These are phyloP conservation scores for Tauraco erythrolophus DNA, from an alignment of 2,113 vertebrate genomes.

Conservation along the genomic window DNA sequence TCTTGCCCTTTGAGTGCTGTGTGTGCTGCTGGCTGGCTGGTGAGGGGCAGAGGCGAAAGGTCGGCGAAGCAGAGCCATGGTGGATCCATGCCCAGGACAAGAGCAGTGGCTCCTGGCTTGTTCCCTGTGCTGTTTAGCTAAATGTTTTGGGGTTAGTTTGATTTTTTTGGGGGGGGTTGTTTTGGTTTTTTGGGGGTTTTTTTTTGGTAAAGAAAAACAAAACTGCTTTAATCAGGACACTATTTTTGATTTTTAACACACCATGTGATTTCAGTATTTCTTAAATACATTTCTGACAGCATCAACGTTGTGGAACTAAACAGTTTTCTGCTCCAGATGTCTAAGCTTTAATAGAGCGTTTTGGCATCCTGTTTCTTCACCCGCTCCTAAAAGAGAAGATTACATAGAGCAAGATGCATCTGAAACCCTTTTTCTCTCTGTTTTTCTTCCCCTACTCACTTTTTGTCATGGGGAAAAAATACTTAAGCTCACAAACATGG, in stretches of 20 bases:
- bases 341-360: background rate
- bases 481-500: background rate
- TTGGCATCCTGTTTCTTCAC: background rate
- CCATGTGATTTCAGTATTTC: background rate
- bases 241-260: background rate
- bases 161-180: background rate
- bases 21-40: background rate
- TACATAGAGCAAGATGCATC: background rate
- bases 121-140: background rate
- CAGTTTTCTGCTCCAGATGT: background rate
- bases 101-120: background rate
- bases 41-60: background rate
- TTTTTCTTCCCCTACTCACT: background rate
- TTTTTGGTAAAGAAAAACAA: background rate
- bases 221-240: background rate
- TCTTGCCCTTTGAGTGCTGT: background rate
- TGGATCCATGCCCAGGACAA: slow-evolving; percentile 4
- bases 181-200: too few species aligned
- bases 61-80: fast-evolving
- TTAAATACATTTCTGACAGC: background rate
- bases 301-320: background rate
- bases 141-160: background rate
- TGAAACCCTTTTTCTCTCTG: background rate
- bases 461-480: background rate
- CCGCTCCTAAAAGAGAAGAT: background rate